Conservation (phyloP, 1,140 invertebrate species). For the Bathynomus jamesi region DNA sequence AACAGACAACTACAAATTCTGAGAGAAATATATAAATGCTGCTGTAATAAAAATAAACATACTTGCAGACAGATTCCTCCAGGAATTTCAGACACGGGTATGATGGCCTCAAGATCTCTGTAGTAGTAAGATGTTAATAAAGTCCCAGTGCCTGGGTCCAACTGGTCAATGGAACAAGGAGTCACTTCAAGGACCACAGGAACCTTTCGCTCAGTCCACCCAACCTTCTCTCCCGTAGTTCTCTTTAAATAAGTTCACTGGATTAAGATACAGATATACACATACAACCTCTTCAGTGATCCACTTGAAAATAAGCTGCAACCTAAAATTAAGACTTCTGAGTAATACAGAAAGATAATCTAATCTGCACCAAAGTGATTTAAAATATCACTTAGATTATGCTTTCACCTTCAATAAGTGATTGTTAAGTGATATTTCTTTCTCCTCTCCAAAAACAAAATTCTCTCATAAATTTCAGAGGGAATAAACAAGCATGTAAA, state of each 20-base stretch:
- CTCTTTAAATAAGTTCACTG: constrained; percentile 54
- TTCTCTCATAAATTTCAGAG: too few relatives aligned
- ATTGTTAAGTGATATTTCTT: too few relatives aligned
- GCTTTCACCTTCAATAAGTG: too few relatives aligned
- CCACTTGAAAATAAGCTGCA: neutral
- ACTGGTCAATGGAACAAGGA: constrained; percentile 77
- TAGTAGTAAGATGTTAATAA: constrained; percentile 80
- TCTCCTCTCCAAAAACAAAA: too few relatives aligned
- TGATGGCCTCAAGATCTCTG: constrained; percentile 79
- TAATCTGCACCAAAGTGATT: neutral
- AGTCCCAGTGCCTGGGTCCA: constrained; percentile 56
- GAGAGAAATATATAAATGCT: too few relatives aligned
- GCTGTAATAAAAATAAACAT: neutral
- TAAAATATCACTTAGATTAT: neutral
- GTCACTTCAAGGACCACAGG: constrained; percentile 83
- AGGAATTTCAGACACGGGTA: constrained; percentile 52
- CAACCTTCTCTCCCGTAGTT: constrained; percentile 86
- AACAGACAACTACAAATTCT: too few relatives aligned
- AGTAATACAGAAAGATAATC: too few relatives aligned
- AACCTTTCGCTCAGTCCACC: constrained; percentile 85
- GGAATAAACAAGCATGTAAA: too few relatives aligned
- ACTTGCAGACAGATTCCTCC: constrained; percentile 48
- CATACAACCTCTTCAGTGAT: too few relatives aligned
- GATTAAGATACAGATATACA: neutral
- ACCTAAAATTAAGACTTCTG: neutral